Evolutionary conservation across 1,140 invertebrate genomes (phyloP).

Genomic region (Apis laboriosa): DNA sequence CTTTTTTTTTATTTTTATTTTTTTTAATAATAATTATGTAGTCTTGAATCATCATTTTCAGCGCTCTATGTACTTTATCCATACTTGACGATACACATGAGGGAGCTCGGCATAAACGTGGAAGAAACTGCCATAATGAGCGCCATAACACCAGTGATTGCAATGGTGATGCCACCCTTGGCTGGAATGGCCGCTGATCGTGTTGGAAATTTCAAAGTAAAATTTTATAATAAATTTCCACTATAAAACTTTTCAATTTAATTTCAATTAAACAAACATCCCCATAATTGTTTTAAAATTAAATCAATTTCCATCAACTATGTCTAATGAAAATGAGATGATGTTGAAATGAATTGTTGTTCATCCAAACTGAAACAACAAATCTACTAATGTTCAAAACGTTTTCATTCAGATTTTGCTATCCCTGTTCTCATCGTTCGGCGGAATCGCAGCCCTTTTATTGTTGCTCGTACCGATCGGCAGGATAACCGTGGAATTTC

Average conservation of each 20-base stretch:
- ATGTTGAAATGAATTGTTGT: neutral
- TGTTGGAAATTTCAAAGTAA: constrained; percentile 91
- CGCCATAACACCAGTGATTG: constrained; percentile 88
- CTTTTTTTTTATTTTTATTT: no score
- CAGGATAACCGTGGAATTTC: constrained; percentile 85
- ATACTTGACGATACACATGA: constrained; percentile 93
- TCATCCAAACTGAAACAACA: neutral
- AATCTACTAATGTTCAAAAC: neutral
- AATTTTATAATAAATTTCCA: no score
- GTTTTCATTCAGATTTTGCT: constrained; percentile 83
- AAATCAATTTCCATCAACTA: no score
- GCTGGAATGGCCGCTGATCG: constrained; percentile 89
- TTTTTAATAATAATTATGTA: no score
- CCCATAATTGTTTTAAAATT: no score
- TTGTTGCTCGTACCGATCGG: constrained; percentile 87
- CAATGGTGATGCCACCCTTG: constrained; percentile 89
- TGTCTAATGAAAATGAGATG: no score
- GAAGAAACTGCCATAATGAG: constrained; percentile 94
- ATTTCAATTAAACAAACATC: no score
- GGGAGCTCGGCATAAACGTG: constrained; percentile 90
- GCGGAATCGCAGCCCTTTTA: constrained; percentile 85
- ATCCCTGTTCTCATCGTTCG: constrained; percentile 85
- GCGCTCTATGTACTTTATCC: constrained; percentile 90
- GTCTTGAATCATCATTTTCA: constrained; percentile 74
- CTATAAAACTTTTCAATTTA: no score